phyloP scores from a whole-genome alignment of 1,140 invertebrate species.

The Helicoverpa armigera region DNA sequence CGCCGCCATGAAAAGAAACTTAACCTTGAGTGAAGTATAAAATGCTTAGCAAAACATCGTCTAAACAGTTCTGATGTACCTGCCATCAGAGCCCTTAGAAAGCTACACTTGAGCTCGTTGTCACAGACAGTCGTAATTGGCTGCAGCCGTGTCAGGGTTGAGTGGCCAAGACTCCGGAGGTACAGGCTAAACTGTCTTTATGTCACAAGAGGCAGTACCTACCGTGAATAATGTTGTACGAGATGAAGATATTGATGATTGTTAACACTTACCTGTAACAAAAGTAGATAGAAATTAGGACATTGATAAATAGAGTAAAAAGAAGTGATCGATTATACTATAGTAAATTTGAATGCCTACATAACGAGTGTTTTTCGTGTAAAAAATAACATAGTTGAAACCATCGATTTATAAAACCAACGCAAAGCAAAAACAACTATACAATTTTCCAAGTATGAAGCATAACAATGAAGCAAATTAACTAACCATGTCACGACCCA shows the following conservation, averaged over 20 bases:
- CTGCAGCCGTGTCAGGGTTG: background rate
- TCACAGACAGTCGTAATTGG: slow-evolving; percentile 24
- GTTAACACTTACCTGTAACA: slow-evolving; percentile 30
- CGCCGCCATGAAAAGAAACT: background rate
- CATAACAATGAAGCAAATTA: slow-evolving; percentile 24
- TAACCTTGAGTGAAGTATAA: background rate
- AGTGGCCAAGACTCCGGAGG: background rate
- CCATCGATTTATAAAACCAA: background rate
- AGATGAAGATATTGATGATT: slow-evolving; percentile 9
- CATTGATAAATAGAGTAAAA: background rate
- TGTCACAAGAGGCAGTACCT: slow-evolving; percentile 1
- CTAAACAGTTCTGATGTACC: slow-evolving; percentile 1
- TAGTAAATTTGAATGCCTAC: too few relatives aligned
- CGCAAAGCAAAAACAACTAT: background rate
- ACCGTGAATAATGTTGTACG: background rate
- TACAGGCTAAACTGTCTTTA: slow-evolving; percentile 13
- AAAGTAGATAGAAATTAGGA: background rate
- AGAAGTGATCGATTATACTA: background rate
- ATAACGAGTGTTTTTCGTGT: too few relatives aligned
- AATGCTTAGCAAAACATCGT: slow-evolving; percentile 15
- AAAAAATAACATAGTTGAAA: background rate
- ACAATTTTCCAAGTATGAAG: background rate
- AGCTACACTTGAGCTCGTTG: background rate
- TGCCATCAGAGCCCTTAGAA: background rate
- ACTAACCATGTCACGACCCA: slow-evolving; percentile 21